phyloP scores from a whole-genome alignment of 2,888 invertebrate species.

The Tiphia femorata region DNA sequence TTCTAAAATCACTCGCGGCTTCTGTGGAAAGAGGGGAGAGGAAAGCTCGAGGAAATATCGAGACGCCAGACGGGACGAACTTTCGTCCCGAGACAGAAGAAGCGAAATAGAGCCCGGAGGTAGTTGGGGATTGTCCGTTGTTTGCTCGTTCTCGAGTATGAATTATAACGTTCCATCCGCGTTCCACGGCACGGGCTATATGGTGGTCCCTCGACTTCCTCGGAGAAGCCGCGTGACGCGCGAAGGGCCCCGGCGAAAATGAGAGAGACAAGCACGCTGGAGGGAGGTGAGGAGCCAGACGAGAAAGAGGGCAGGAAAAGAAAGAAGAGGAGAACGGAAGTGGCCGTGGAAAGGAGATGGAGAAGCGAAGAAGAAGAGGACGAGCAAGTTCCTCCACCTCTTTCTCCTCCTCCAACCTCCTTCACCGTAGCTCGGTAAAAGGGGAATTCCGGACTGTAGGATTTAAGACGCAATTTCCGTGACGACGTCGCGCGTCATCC shows the following conservation, averaged over 20 bases:
- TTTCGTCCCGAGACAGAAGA: no score
- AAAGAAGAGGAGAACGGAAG: neutral
- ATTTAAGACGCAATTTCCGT: constrained; percentile 59
- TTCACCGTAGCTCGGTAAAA: no score
- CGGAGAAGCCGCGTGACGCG: neutral
- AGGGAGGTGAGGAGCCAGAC: constrained; percentile 1
- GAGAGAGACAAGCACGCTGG: neutral
- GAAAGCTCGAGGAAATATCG: neutral
- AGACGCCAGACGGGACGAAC: no score
- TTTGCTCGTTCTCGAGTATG: no score
- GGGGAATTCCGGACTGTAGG: constrained; percentile 43
- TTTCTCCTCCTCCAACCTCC: no score
- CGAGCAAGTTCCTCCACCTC: constrained; percentile 9
- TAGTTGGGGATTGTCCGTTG: no score
- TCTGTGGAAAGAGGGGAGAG: neutral
- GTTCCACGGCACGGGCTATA: neutral
- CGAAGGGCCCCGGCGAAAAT: constrained; percentile 6
- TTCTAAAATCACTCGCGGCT: no score
- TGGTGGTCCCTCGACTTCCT: no score
- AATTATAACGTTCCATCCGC: constrained; percentile 1
- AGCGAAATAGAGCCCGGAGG: no score
- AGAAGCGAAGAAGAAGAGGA: constrained; percentile 7
- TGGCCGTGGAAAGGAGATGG: neutral
- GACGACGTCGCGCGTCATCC: constrained; percentile 50
- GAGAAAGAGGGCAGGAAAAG: constrained; percentile 4